Evolutionary conservation across 2,113 vertebrate genomes (phyloP).

Genomic region (Rafetus swinhoei): DNA sequence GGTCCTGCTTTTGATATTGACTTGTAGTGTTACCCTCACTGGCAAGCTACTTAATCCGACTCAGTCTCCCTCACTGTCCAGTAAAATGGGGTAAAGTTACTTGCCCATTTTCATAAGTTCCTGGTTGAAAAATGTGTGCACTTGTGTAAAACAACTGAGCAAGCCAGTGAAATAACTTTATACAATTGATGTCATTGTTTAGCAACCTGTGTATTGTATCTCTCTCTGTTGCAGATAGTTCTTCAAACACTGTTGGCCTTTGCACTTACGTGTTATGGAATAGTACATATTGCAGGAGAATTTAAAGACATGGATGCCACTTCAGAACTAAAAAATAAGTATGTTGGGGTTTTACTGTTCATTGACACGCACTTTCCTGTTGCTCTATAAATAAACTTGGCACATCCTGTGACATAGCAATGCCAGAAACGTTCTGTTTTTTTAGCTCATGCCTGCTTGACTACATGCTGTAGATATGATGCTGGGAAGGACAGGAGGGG

Average conservation of each 20-base stretch:
- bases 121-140: fast-evolving
- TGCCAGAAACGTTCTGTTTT: background rate
- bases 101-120: background rate
- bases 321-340: constrained; percentile 98
- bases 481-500: background rate
- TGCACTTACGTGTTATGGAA: constrained; percentile 94
- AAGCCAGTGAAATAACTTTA: background rate
- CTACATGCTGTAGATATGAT: fast-evolving
- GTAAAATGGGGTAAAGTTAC: background rate
- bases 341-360: constrained; percentile 58
- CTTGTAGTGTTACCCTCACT: fast-evolving
- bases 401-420: background rate
- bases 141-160: background rate
- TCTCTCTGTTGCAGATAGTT: constrained; percentile 87
- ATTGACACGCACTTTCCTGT: fast-evolving
- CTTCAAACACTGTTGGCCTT: constrained; percentile 96
- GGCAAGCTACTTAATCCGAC: fast-evolving
- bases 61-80: background rate
- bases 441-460: background rate
- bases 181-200: fast-evolving
- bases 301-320: constrained; percentile 98
- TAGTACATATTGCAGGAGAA: constrained; percentile 95
- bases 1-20: fast-evolving
- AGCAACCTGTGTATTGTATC: background rate
- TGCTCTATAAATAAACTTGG: background rate